Evolutionary conservation across 2,888 invertebrate genomes (phyloP).

Genomic region (Ophion ventricosus): DNA sequence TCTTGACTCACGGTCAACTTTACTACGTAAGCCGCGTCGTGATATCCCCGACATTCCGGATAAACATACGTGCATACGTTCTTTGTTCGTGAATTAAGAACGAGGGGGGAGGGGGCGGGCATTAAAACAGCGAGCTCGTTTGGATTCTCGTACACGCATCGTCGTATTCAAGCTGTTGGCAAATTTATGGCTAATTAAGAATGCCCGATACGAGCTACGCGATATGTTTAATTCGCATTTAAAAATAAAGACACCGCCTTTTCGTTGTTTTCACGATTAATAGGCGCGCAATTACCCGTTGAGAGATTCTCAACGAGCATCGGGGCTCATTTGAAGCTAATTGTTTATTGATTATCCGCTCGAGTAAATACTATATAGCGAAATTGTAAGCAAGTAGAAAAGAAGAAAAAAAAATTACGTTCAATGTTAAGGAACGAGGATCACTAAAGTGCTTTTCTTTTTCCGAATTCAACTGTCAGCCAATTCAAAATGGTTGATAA

Average conservation of each 20-base stretch:
- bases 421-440: too few species aligned
- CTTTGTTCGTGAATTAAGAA: constrained; percentile 3
- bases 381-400: too few species aligned
- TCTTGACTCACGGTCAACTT: not conserved
- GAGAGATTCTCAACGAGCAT: not conserved
- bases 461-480: too few species aligned
- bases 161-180: constrained; percentile 21
- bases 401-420: too few species aligned
- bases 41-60: not conserved
- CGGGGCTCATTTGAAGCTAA: not conserved
- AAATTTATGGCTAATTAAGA: constrained; percentile 56
- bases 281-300: not conserved
- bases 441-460: too few species aligned
- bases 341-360: too few species aligned
- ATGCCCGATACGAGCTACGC: not conserved
- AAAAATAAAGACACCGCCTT: constrained; percentile 2
- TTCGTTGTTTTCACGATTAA: not conserved
- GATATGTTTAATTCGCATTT: constrained; percentile 3
- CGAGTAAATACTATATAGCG: too few species aligned
- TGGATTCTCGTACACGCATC: constrained; percentile 14
- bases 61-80: not conserved
- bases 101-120: too few species aligned
- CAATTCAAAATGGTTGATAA: too few species aligned
- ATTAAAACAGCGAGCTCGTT: constrained; percentile 36
- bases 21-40: not conserved